phyloP scores from a whole-genome alignment of 2,888 invertebrate genomes.

The Nephrotoma flavescens region DNA sequence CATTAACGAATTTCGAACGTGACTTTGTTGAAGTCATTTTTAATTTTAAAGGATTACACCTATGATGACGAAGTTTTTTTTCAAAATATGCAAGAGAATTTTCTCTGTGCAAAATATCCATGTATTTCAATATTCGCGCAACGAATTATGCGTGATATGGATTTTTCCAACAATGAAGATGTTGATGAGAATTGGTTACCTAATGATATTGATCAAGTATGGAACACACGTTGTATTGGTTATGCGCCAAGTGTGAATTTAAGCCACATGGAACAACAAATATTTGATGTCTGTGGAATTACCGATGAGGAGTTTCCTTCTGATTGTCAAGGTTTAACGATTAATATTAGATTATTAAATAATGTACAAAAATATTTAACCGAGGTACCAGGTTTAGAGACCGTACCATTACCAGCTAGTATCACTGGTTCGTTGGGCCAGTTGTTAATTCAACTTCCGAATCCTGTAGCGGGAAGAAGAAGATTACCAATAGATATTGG shows the following conservation, averaged over 20 bases:
- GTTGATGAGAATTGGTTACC: constrained; percentile 7
- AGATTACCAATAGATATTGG: no score
- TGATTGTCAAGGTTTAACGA: neutral
- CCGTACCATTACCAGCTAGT: neutral
- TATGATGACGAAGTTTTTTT: no score
- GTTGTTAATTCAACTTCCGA: no score
- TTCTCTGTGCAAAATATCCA: no score
- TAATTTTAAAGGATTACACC: no score
- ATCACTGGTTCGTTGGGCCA: neutral
- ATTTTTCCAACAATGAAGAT: constrained; percentile 6
- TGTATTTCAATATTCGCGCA: no score
- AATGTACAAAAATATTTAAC: constrained; percentile 7
- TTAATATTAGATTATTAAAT: constrained; percentile 6
- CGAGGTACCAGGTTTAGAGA: neutral
- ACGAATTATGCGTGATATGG: constrained; percentile 9
- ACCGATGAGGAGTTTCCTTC: neutral
- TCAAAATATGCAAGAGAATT: no score
- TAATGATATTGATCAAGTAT: constrained; percentile 3
- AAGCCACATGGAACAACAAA: neutral
- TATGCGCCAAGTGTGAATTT: neutral
- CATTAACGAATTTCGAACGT: constrained; percentile 5
- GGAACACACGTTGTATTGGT: constrained; percentile 7
- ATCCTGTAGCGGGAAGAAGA: no score
- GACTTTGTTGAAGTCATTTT: constrained; percentile 9
- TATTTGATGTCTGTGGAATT: neutral